Conservation (phyloP, 2,888 invertebrate genomes). For the Plebejus argus region DNA sequence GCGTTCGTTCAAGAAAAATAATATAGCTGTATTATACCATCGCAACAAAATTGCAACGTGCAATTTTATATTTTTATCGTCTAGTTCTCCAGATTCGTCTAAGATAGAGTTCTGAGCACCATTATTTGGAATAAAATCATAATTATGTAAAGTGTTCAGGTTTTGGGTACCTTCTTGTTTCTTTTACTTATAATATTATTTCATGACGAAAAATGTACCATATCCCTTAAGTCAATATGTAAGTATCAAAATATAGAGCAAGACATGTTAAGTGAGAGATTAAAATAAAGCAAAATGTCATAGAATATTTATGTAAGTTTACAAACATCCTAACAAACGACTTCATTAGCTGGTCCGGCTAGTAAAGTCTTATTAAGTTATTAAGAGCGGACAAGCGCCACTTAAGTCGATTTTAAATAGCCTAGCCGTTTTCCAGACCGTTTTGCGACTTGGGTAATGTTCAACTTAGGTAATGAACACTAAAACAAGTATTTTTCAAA, state of each 20-base stretch:
- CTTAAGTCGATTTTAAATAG: constrained; percentile 33
- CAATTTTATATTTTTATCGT: not conserved
- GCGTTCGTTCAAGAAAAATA: constrained; percentile 15
- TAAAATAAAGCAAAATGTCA: not conserved
- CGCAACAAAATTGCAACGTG: not conserved
- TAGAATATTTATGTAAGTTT: not conserved
- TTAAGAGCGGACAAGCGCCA: constrained; percentile 38
- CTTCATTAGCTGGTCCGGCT: constrained; percentile 15
- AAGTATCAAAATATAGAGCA: too few relatives aligned
- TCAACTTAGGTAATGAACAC: too few relatives aligned
- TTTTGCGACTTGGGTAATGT: not conserved
- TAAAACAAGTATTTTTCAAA: too few relatives aligned
- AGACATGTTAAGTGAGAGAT: too few relatives aligned
- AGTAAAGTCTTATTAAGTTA: constrained; percentile 37
- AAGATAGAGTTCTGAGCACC: too few relatives aligned
- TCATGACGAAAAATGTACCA: too few relatives aligned
- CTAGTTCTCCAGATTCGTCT: too few relatives aligned
- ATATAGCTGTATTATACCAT: not conserved
- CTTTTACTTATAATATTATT: too few relatives aligned
- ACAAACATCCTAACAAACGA: not conserved
- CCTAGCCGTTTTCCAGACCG: constrained; percentile 8
- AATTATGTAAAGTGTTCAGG: too few relatives aligned
- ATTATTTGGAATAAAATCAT: too few relatives aligned
- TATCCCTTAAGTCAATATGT: too few relatives aligned
- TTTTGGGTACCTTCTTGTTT: too few relatives aligned